Base-by-base conservation (phyloP, 1,140 invertebrate genomes). In the Anadara kagoshimensis region DNA sequence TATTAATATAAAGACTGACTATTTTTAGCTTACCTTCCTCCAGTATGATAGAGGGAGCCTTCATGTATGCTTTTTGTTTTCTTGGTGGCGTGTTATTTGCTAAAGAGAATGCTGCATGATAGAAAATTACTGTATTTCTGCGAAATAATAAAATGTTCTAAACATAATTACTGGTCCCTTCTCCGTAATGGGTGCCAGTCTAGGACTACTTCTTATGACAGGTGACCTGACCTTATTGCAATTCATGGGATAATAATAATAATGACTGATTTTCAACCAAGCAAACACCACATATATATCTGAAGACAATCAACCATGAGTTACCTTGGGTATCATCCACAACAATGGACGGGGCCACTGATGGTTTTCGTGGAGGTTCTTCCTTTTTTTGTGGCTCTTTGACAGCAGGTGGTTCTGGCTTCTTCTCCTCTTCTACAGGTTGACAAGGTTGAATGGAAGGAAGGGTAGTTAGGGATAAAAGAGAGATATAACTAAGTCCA, bases 21-120 rank as follows among this genome's bases (percentile, higher is more conserved):
- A 36, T 44, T 45, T 8, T n/a, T 29, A 29, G 49, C 80, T 80
- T 82, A 85, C 83, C 84, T 82, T 85, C 84, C 72, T 87, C 84
- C 20, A 85, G 69, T 43, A 87, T 87, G 20, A 83, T 85, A 26
- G 84, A 83, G 26, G 84, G 83, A 71, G 81, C 75, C 65, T 84
- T 85, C 53, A 61, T 47, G 64, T 87, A 87, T 8, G 78, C 29
- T 70, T 77, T 82, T 67, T 69, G 76, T 76, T 82, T 80, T 47
- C 73, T 53, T n/a, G 73, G 68, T 53, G 73, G 61, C 43, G 63
- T 70, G 45, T 69, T 69, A 70, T 66, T 75, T 44, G 29, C 29
- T 36, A 7, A 36, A 36, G 29, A 36, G 7, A 36, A 36, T 36
- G 29, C 29, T 36, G 29, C 29, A 36, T 36, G 29, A 36, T 36